Base-by-base conservation (phyloP, 2,113 vertebrate genomes). In the Apus apus region DNA sequence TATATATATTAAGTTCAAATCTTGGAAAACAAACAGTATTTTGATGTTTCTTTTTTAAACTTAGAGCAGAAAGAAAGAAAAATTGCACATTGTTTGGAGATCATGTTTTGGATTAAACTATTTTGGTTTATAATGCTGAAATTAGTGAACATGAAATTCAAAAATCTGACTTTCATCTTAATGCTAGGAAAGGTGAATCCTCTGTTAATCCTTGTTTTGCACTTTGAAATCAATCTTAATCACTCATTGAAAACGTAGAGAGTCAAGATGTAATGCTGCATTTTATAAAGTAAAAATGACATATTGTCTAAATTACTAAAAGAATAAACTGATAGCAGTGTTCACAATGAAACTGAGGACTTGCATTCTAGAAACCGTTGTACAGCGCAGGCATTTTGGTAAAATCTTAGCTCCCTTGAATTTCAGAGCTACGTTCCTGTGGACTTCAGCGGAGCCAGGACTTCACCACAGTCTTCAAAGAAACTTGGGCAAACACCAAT, bases 151-250 rank as follows among this genome's bases (percentile, higher is more conserved):
- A 34, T 95, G 80, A 95, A 61, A 94, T 93, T 95, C 83, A 96
- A 95, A 94, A 96, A 88, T 90, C 83, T 75, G 93, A 96, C 94
- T 91, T 97, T 94, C 84, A 90, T 81, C 92, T 94, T 97, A 85
- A 94, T 15, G 43, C 90, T 90, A 75, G 93, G 94, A 97, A 97
- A 95, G 71, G 80, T 83, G 97, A 96, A 91, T 95, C 92, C 97
- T 98, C 96, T 94, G 54, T 96, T 96, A 95, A 93, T 96, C 90
- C 84, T 97, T 94, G 88, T 97, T 98, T 98, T 98, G 98, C 98
- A 98, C 98, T 98, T 98, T 98, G 96, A 97, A 94, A 90, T 95
- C 93, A 78, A 89, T 90, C 91, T 89, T 90, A 92, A 88, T 97
- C 94, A 88, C 90, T 90, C 80, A 14, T 74, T 74, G 78, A 95